Conservation (phyloP, 1,140 invertebrate genomes). For the Drosophila lacertosa region DNA sequence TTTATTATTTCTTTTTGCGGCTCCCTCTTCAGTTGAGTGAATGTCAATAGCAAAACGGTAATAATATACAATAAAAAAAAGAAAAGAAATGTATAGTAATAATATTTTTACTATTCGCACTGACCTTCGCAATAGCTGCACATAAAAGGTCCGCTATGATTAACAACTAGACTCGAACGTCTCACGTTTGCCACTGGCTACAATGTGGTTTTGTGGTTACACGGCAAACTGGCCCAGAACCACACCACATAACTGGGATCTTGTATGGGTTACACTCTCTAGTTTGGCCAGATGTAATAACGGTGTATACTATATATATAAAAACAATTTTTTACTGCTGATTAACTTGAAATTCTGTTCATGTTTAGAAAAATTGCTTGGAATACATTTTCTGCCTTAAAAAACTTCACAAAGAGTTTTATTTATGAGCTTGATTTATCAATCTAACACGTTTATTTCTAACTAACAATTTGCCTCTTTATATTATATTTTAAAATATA, state of each 20-base stretch:
- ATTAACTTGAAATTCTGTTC: too few relatives aligned
- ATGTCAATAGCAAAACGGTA: slow-evolving; percentile 39
- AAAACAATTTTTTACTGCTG: too few relatives aligned
- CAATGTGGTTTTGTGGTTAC: slow-evolving; percentile 21
- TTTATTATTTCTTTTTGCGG: slow-evolving; percentile 20
- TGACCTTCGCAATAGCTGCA: slow-evolving; percentile 63
- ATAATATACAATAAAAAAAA: slow-evolving; percentile 18
- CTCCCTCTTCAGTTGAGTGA: slow-evolving; percentile 26
- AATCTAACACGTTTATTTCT: too few relatives aligned
- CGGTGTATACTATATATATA: neutral
- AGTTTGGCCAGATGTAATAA: neutral
- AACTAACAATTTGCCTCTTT: too few relatives aligned
- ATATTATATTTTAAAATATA: too few relatives aligned
- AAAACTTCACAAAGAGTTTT: too few relatives aligned
- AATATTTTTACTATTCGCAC: slow-evolving; percentile 42
- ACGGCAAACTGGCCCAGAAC: slow-evolving; percentile 24
- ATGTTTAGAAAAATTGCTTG: too few relatives aligned
- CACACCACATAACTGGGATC: slow-evolving; percentile 12
- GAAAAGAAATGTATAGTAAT: slow-evolving; percentile 35
- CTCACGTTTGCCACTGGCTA: slow-evolving; percentile 50
- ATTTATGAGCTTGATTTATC: too few relatives aligned
- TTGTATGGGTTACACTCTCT: slow-evolving; percentile 26
- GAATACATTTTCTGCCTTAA: too few relatives aligned
- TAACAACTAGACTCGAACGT: slow-evolving; percentile 53
- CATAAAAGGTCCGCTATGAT: slow-evolving; percentile 38